Base-by-base conservation (phyloP, 2,113 vertebrate species). In the Pristiophorus japonicus region DNA sequence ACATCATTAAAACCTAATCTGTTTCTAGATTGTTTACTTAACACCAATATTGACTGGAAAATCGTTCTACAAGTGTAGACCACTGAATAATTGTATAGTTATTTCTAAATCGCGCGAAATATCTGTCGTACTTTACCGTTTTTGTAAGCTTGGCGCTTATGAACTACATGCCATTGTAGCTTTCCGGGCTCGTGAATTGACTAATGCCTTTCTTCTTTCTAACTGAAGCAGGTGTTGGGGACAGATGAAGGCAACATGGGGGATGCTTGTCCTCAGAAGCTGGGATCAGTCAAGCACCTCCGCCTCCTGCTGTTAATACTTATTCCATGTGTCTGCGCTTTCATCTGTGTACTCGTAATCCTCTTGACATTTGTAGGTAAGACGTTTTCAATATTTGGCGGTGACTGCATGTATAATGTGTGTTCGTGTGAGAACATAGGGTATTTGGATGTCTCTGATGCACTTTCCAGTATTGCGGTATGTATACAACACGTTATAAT, bases 301-400 rank as follows among this genome's bases (percentile, higher is more conserved):
- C 97, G 98, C 24, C 97, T 98, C 96, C 55, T 98, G 5, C 95
- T 98, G 96, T 97, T 98, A 88, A 97, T 98, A 95, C 96, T 98
- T 95, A 97, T 98, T 96, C 98, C 98, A 0, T 98, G 98, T 95
- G 97, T 98, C 96, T 98, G 98, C 95, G 97, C 97, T 14, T 97
- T 98, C 66, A 96, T 97, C 51, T 97, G 98, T 96, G 95, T 98
- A 59, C 96, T 98, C 96, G 97, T 97, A 87, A 97, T 98, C 78
- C 97, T 98, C 62, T 97, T 98, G 63, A 97, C 97, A 42, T 98
- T 98, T 96, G 96, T 97, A 96, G 98, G 98, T 98, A 96, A 97
- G 97, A 10, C 51, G 66, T 5, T 47, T 47, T 67, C 20, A 45
- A 66, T 65, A 94, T 67, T 94, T 70, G 42, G 14, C 66, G 45